phyloP scores from a whole-genome alignment of 2,888 invertebrate species.

The Diplolepis rosae region DNA sequence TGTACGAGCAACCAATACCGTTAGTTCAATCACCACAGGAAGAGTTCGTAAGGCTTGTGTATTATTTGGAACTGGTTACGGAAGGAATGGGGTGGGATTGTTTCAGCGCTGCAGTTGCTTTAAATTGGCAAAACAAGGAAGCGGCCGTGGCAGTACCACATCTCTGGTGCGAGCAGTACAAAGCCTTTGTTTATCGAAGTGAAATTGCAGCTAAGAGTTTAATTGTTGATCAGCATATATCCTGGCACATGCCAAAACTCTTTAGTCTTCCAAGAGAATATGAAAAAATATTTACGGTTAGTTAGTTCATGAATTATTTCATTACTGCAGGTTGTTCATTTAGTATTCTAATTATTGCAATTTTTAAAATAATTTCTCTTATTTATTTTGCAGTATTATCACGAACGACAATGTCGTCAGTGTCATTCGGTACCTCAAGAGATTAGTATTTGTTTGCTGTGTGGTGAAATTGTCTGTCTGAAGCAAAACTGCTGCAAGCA shows the following conservation, averaged over 20 bases:
- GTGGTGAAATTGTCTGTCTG: slow-evolving; percentile 94
- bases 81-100: slow-evolving; percentile 80
- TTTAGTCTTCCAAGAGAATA: slow-evolving; percentile 91
- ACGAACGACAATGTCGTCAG: slow-evolving; percentile 89
- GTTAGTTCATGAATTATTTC: slow-evolving; percentile 42
- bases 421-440: slow-evolving; percentile 94
- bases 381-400: slow-evolving; percentile 83
- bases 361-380: neutral
- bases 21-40: slow-evolving; percentile 79
- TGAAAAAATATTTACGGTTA: slow-evolving; percentile 90
- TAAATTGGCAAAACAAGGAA: slow-evolving; percentile 77
- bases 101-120: slow-evolving; percentile 79
- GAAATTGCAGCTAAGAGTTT: slow-evolving; percentile 81
- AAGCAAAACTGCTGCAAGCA: slow-evolving; percentile 91
- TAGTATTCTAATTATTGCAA: neutral
- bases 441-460: slow-evolving; percentile 93
- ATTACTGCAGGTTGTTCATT: neutral
- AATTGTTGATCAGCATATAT: slow-evolving; percentile 83
- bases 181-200: slow-evolving; percentile 75
- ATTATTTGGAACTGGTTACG: slow-evolving; percentile 85
- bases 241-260: slow-evolving; percentile 89
- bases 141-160: slow-evolving; percentile 76
- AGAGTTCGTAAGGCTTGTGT: slow-evolving; percentile 86
- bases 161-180: slow-evolving; percentile 83
- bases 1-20: slow-evolving; percentile 86